Base-by-base conservation (phyloP, 1,140 invertebrate genomes). In the Drosophila kepulauana region DNA sequence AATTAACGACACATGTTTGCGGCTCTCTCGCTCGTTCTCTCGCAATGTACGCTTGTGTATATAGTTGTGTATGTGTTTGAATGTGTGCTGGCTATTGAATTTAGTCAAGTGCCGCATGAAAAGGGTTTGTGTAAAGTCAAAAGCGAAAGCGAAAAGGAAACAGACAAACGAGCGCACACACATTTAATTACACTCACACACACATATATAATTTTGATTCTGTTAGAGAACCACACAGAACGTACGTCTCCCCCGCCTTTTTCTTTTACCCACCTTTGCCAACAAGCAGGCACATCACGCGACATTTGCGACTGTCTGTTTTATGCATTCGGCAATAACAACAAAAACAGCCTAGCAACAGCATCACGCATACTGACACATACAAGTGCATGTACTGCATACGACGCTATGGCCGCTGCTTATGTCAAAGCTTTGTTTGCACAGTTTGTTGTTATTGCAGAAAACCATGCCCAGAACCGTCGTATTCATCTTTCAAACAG, bases 1-100 rank as follows among this genome's bases (percentile, higher is more conserved):
- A 87, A 87, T 87, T 87, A 87, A 87, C 82, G 82, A 80, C 82
- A 87, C 84, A 87, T 87, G 84, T 88, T 87, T 82, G 80, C 69
- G 66, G 66, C 67, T 86, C 78, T 78, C 64, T 75, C 51, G 58
- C 56, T 20, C 46, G 20, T 35, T 45, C 59, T 43, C 43, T 51
- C 16, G 28, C 38, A 28, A 33, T 49, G 66, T 62, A 52, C n/a
- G 30, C 57, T 61, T 41, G 20, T 25, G 20, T 25, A 3, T 25
- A 25, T 25, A 30, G 65, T 33, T 65, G 28, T 13, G 51, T 69
- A 48, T 28, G 58, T 61, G 13, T 68, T 30, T 69, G 48, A 45
- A 15, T 71, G 57, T 25, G 63, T 64, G 63, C 30, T 43, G 58
- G 61, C 62, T 82, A 82, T 82, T 82, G 76, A 81, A 76, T 82